phyloP scores from a whole-genome alignment of 2,797 vertebrate species.

The Thunnus albacares region DNA sequence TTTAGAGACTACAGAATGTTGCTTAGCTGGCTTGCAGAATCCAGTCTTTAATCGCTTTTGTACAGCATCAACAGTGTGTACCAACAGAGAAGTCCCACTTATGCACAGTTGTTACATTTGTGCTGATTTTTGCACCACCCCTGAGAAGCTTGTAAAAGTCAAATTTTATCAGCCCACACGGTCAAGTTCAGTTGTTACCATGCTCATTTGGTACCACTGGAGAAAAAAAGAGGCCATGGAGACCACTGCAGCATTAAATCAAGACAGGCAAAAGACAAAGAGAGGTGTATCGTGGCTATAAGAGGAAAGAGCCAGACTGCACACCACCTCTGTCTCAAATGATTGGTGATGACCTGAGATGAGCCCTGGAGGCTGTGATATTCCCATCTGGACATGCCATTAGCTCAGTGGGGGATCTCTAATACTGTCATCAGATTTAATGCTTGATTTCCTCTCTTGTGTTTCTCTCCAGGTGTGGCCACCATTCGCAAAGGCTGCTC shows the following conservation, averaged over 20 bases:
- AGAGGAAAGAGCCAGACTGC: conserved; percentile 33
- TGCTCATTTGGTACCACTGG: no score
- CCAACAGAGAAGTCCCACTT: no score
- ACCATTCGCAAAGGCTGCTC: conserved; percentile 55
- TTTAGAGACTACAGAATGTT: no score
- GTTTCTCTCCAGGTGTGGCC: conserved; percentile 73
- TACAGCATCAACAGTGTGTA: no score
- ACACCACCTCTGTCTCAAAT: conserved; percentile 14
- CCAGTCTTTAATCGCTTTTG: no score
- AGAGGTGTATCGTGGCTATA: background rate
- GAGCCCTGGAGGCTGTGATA: conserved; percentile 52
- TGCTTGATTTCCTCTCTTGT: conserved; percentile 54
- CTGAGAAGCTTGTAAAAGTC: background rate
- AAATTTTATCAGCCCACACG: background rate
- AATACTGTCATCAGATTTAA: conserved; percentile 64
- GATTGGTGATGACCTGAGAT: conserved; percentile 28
- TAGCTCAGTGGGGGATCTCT: conserved; percentile 51
- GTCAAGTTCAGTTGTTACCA: conserved; percentile 2
- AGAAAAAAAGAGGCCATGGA: background rate
- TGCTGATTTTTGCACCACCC: conserved; percentile 3
- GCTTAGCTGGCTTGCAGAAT: no score
- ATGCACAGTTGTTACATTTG: no score
- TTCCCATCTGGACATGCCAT: conserved; percentile 45
- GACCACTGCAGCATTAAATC: background rate
- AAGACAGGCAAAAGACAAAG: background rate